phyloP scores from a whole-genome alignment of 2,113 vertebrate species.

The Paramormyrops kingsleyae region DNA sequence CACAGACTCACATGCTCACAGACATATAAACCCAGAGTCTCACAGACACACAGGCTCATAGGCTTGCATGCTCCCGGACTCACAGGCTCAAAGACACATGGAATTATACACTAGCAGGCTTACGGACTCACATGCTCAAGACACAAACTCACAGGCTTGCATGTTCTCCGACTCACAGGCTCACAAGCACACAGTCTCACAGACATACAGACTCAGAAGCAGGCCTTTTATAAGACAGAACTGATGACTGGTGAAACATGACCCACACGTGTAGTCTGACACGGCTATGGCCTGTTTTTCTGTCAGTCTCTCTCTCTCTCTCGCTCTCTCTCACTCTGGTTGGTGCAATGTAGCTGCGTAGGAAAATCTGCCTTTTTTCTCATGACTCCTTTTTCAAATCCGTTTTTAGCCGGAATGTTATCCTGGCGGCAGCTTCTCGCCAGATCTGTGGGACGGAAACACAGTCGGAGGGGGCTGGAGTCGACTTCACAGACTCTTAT shows the following conservation, averaged over 20 bases:
- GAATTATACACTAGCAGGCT: not conserved
- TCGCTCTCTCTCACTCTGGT: slow-evolving; percentile 23
- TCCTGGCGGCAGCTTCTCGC: slow-evolving; percentile 30
- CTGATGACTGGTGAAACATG: slow-evolving; percentile 57
- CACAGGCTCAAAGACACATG: not conserved
- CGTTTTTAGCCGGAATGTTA: not conserved
- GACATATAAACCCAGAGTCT: not conserved
- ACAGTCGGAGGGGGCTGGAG: not conserved
- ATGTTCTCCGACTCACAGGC: too few relatives aligned
- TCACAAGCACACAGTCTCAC: not conserved
- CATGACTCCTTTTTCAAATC: slow-evolving; percentile 1
- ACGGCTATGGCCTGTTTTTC: slow-evolving; percentile 35
- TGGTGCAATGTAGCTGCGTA: not conserved
- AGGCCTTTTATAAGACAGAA: slow-evolving; percentile 50
- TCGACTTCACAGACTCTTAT: not conserved
- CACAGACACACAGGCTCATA: slow-evolving; percentile 1
- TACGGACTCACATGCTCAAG: not conserved
- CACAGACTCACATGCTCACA: not conserved
- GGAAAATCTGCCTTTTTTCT: not conserved
- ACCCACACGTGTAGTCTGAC: slow-evolving; percentile 38
- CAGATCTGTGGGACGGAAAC: not conserved
- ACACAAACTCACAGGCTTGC: not conserved
- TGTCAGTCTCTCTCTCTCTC: slow-evolving; percentile 21
- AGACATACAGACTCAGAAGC: slow-evolving; percentile 24
- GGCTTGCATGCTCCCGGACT: not conserved